Conservation (phyloP, 2,113 vertebrate genomes). For the Micronisus gabar region DNA sequence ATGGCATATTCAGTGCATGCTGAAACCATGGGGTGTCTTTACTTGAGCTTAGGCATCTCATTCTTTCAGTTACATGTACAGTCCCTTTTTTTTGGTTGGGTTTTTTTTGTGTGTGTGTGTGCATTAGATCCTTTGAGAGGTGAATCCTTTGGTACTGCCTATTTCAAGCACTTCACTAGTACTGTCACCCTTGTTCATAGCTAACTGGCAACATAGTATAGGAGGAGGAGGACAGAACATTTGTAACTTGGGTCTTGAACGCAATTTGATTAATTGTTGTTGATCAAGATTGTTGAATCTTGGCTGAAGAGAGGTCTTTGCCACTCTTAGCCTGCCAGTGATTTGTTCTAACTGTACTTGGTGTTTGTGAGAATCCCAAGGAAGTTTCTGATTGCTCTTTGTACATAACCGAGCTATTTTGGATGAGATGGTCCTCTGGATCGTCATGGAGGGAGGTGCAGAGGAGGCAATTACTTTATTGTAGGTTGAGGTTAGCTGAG, state of each 20-base stretch:
- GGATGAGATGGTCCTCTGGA: rapidly evolving
- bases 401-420: neutral
- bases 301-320: neutral
- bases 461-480: neutral
- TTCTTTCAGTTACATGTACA: neutral
- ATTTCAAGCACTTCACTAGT: neutral
- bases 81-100: neutral
- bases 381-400: neutral
- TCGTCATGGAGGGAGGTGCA: neutral
- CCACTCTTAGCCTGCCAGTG: neutral
- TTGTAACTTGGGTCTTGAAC: neutral
- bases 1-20: neutral
- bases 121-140: neutral
- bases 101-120: neutral
- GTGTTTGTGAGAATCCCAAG: neutral
- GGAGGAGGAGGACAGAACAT: neutral
- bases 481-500: neutral
- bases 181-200: neutral
- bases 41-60: neutral
- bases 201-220: neutral
- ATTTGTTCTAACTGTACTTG: neutral
- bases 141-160: neutral
- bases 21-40: neutral
- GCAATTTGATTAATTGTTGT: neutral
- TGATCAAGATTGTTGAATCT: neutral